Percentiles rank a stretch among this genome's conserved stretches.
These are phyloP conservation scores for Drosophila demipolita DNA, from an alignment of 2,888 invertebrate species.

Conservation along the genomic window DNA sequence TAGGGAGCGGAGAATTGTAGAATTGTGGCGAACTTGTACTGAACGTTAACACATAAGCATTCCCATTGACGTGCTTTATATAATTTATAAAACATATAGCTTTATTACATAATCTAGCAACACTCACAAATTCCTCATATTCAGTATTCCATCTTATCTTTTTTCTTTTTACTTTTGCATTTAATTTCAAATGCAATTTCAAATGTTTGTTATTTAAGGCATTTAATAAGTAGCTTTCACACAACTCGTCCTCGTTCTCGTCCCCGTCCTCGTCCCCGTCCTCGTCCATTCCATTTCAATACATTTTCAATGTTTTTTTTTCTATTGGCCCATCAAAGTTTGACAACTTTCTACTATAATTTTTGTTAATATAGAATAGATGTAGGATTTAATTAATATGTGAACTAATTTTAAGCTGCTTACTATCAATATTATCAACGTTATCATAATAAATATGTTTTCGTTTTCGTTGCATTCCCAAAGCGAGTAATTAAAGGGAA, in stretches of 20 bases:
- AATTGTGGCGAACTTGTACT: conserved; percentile 18
- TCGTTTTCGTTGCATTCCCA: conserved; percentile 9
- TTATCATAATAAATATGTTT: conserved; percentile 5
- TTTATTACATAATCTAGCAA: conserved; percentile 34
- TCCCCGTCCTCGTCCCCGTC: conserved; percentile 17
- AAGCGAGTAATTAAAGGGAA: conserved; percentile 6
- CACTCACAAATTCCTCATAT: conserved; percentile 3
- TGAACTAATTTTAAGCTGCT: conserved; percentile 26
- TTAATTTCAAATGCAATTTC: conserved; percentile 9
- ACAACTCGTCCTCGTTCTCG: conserved; percentile 8
- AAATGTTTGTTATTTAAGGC: conserved; percentile 6
- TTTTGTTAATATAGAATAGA: conserved; percentile 13
- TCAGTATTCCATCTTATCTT: conserved; percentile 23
- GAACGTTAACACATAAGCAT: conserved; percentile 20
- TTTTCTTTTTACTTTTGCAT: not conserved
- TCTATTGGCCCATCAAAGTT: conserved; percentile 4
- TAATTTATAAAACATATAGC: conserved; percentile 49
- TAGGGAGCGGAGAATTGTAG: conserved; percentile 10
- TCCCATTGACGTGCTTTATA: conserved; percentile 32
- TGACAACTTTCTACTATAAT: conserved; percentile 19
- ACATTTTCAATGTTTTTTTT: not conserved
- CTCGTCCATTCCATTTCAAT: conserved; percentile 16
- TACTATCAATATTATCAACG: conserved; percentile 1
- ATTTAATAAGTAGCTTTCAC: conserved; percentile 7
- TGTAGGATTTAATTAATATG: conserved; percentile 22